Evolutionary conservation across 1,140 invertebrate genomes (phyloP), one percentile per base, ranked within the genome.

Genomic region (Oedothorax gibbosus): DNA sequence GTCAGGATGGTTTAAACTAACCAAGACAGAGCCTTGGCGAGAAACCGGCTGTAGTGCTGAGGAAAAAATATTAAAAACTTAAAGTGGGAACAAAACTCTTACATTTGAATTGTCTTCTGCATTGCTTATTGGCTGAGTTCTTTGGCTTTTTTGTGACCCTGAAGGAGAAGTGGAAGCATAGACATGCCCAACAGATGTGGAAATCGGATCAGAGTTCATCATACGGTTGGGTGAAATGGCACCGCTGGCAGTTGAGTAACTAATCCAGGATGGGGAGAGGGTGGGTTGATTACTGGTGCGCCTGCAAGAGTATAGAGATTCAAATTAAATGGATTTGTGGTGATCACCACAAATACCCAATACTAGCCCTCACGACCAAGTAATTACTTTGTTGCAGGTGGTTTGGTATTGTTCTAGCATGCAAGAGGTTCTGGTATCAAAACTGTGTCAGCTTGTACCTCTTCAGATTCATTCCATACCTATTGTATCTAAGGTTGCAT

Each of bases 141-240:
- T 56, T 53, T 77, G 75, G 14, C 83, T 85, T 60, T 71, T 75
- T n/a, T 85, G 83, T 53, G 73, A 77, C 10, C 83, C 83, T n/a
- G 83, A 71, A 10, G 83, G 83, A 0, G 83, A 85, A 51, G 79
- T 81, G 50, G 79, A 81, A 49, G 71, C 56, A 20, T 84, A 84
- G 15, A 53, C 20, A 50, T 68, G 66, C 11, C 78, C 68, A 12
- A 54, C 35, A 53, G 60, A 11, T n/a, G 64, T 77, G 15, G 72
- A 7, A 51, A 84, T 57, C 8, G 81, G 15, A 18, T 84, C 72
- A 6, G 81, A 76, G 35, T 68, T 76, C 64, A 85, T 64, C 53
- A 69, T 53, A n/a, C 83, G n/a, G 18, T 85, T 85, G 56, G 83
- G 83, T 51, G 83, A 85, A 66, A 84, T 20, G 14, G 81, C 54